Conservation (phyloP, 1,140 invertebrate genomes). For the Eurosta solidaginis region DNA sequence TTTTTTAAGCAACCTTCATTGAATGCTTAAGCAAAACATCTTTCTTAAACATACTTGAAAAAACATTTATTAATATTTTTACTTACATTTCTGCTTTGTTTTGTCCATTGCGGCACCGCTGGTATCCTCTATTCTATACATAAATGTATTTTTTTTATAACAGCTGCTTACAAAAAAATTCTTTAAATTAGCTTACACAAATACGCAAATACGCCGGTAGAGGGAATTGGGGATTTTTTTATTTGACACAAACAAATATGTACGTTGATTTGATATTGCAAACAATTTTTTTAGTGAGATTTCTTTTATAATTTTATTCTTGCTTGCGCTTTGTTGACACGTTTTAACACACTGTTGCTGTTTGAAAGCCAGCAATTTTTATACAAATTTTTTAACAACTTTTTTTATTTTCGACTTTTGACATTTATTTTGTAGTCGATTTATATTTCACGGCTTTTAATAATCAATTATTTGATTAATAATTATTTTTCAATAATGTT, state of each 20-base stretch:
- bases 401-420: background rate
- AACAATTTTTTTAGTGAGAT: no score
- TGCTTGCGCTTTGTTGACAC: background rate
- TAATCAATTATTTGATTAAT: no score
- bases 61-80: background rate
- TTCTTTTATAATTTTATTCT: background rate
- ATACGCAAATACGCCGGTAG: background rate
- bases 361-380: background rate
- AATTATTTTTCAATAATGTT: no score
- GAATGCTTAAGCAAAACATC: background rate
- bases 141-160: conserved; percentile 41
- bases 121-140: conserved; percentile 59
- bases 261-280: background rate
- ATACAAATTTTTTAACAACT: background rate
- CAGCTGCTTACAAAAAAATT: conserved; percentile 20
- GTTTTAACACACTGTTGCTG: background rate
- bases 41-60: background rate
- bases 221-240: background rate
- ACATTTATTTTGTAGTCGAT: background rate
- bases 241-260: background rate
- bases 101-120: conserved; percentile 58
- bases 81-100: conserved; percentile 58
- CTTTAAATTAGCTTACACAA: background rate
- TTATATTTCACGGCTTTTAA: no score
- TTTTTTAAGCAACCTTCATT: background rate